A percentile compares a stretch with the other conserved stretches of the same genome.
Conservation (phyloP, 2,888 invertebrate genomes). For the Drosophila lutescens region DNA sequence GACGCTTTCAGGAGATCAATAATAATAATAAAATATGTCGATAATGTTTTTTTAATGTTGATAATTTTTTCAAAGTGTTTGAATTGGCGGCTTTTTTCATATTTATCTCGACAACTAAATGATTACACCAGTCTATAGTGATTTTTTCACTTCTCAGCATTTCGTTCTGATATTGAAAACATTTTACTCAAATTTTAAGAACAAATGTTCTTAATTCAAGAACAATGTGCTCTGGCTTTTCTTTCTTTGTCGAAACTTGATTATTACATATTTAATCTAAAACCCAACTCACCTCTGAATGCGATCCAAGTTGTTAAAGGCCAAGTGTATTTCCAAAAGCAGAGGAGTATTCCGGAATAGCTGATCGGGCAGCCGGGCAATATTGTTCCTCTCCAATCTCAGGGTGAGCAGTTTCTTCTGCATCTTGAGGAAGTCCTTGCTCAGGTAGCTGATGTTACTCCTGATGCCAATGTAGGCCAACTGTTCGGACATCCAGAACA, state of each 20-base stretch:
- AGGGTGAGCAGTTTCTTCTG: constrained; percentile 59
- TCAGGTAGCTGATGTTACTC: constrained; percentile 67
- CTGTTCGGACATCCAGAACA: constrained; percentile 67
- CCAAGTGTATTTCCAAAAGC: constrained; percentile 64
- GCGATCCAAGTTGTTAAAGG: constrained; percentile 64
- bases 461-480: constrained; percentile 62
- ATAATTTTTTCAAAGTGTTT: too few relatives aligned
- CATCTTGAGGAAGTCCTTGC: constrained; percentile 60
- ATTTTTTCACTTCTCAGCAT: too few relatives aligned
- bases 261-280: background rate
- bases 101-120: too few relatives aligned
- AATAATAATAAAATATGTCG: too few relatives aligned
- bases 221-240: too few relatives aligned
- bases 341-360: constrained; percentile 58
- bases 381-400: constrained; percentile 60
- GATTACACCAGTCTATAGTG: too few relatives aligned
- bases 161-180: too few relatives aligned
- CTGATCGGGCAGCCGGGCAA: constrained; percentile 64
- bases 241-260: background rate
- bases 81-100: too few relatives aligned
- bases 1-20: too few relatives aligned
- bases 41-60: too few relatives aligned
- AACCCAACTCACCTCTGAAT: constrained; percentile 56
- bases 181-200: too few relatives aligned
- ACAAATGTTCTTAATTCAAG: too few relatives aligned